Base-by-base conservation (phyloP, 2,888 invertebrate genomes). In the Drosophila suboccidentalis region DNA sequence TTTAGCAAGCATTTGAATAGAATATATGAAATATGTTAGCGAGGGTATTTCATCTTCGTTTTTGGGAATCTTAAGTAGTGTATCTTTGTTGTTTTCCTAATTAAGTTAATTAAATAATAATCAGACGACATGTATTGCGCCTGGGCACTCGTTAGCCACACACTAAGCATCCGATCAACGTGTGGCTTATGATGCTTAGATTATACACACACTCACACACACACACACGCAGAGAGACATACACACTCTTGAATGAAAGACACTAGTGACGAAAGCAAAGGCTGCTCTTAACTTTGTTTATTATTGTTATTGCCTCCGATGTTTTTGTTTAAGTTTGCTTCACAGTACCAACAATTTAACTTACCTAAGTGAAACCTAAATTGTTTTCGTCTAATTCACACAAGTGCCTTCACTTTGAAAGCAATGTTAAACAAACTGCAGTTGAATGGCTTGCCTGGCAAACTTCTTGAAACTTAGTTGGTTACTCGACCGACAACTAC, bases 241-340 rank as follows among this genome's bases (percentile, higher is more conserved):
- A 50, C 29, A 39, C 22, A 38, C 19, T 58, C 29, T 15, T 6
- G 44, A 44, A 26, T 44, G 26, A 49, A 13, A 38, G 9, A 26
- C 10, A 34, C 34, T 19, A 39, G 17, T 5, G 11, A 19, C 43
- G 19, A 11, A 43, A 19, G 43, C 10, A 26, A 44, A n/a, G 19
- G 3, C 8, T 44, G 32, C 15, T 49, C 32, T 58, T 44, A 44
- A 64, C 46, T 53, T 63, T 46, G 67, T 50, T 58, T 6, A 11
- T 22, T 34, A 3, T 62, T 61, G 29, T 41, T 41, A 19, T 19
- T 19, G 36, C 29, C 57, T 38, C 17, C 17, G 26, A 38, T 53
- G 43, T 43, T 53, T 47, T 50, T 55, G 69, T 65, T 59, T 55
- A 11, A 49, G 47, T 62, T 71, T 65, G 51, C 55, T 71, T 38